These are phyloP conservation scores for Ellobius talpinus DNA, from an alignment of 2,113 vertebrate genomes.

Conservation along the genomic window DNA sequence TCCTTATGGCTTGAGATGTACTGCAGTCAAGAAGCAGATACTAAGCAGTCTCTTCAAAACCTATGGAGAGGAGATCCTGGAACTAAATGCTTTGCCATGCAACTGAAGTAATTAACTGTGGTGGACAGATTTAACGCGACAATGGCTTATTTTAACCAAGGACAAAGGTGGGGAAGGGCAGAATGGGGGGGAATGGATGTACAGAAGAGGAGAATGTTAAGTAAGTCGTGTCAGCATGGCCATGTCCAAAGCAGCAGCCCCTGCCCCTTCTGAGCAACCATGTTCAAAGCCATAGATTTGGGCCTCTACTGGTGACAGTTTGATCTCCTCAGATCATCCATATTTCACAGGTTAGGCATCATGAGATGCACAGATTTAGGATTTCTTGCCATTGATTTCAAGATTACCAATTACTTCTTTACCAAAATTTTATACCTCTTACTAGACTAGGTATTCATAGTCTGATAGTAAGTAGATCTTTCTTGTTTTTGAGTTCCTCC, in stretches of 20 bases:
- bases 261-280: constrained; percentile 65
- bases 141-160: constrained; percentile 79
- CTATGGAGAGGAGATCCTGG: constrained; percentile 82
- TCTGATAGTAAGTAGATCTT: constrained; percentile 75
- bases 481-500: constrained; percentile 80
- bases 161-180: constrained; percentile 32
- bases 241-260: constrained; percentile 2
- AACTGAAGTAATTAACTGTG: constrained; percentile 83
- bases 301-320: constrained; percentile 80
- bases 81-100: constrained; percentile 87
- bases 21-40: constrained; percentile 86
- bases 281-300: constrained; percentile 82
- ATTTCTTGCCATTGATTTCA: constrained; percentile 84
- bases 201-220: constrained; percentile 75
- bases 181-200: constrained; percentile 31
- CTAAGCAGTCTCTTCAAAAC: constrained; percentile 84
- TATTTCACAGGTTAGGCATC: constrained; percentile 84
- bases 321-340: constrained; percentile 77
- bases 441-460: constrained; percentile 79
- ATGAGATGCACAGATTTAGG: constrained; percentile 82
- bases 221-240: constrained; percentile 67
- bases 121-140: constrained; percentile 67
- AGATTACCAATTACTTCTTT: constrained; percentile 86
- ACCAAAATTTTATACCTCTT: constrained; percentile 84
- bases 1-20: constrained; percentile 90